Conservation (phyloP, 2,797 vertebrate species). For the Acipenser oxyrinchus region DNA sequence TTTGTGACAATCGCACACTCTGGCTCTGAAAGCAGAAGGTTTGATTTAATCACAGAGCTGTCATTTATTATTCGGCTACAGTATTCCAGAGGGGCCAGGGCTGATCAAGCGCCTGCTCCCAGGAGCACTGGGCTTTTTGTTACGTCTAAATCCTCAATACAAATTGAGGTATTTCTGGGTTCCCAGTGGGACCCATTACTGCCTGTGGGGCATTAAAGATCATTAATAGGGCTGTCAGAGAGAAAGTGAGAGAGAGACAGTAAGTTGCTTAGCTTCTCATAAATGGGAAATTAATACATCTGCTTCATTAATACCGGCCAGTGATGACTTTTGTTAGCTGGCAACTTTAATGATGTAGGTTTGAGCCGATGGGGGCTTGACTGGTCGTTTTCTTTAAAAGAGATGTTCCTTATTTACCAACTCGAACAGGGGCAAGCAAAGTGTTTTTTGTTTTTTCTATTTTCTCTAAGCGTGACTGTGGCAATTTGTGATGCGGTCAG, state of each 20-base stretch:
- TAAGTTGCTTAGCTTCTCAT: conserved; percentile 82
- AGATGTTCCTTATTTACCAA: conserved; percentile 69
- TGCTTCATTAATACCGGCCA: conserved; percentile 87
- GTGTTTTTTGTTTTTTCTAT: conserved; percentile 21
- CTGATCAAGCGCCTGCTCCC: conserved; percentile 77
- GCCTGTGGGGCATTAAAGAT: conserved; percentile 98
- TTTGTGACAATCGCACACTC: conserved; percentile 82
- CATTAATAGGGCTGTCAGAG: conserved; percentile 97
- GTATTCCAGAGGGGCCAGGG: conserved; percentile 61
- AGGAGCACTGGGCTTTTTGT: conserved; percentile 65
- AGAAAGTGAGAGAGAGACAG: conserved; percentile 56
- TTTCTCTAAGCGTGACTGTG: conserved; percentile 34
- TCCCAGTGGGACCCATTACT: conserved; percentile 97
- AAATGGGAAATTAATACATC: conserved; percentile 95
- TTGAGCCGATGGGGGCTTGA: conserved; percentile 69
- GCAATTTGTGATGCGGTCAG: conserved; percentile 49
- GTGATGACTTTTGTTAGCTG: conserved; percentile 85
- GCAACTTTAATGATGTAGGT: conserved; percentile 87
- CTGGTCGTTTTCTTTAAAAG: conserved; percentile 66
- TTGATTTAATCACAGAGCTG: conserved; percentile 84
- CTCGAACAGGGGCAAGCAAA: conserved; percentile 64
- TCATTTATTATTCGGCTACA: conserved; percentile 82
- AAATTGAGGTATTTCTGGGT: conserved; percentile 95
- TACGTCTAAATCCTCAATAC: conserved; percentile 98
- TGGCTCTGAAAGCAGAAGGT: conserved; percentile 77